These are phyloP conservation scores for Enteromius unitaeniatus DNA, from an alignment of 2,797 vertebrate species.

Conservation along the genomic window DNA sequence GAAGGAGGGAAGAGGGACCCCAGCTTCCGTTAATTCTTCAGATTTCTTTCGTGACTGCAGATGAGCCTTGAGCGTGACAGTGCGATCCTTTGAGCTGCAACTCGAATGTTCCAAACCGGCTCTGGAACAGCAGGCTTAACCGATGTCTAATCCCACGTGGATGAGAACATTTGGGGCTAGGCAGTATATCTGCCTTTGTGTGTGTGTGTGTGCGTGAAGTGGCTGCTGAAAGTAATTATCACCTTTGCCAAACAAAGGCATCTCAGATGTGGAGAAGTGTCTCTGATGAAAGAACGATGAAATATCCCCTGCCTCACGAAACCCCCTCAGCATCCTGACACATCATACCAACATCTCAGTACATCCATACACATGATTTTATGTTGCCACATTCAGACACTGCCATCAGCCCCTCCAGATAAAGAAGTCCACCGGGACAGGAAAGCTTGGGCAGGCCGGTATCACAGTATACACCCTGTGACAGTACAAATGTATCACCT, in stretches of 20 bases:
- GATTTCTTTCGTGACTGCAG: constrained; percentile 54
- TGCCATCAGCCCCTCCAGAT: constrained; percentile 27
- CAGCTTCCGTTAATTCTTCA: constrained; percentile 52
- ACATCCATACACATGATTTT: constrained; percentile 29
- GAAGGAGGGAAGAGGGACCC: constrained; percentile 11
- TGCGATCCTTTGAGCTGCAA: constrained; percentile 55
- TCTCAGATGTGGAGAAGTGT: constrained; percentile 53
- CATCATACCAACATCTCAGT: constrained; percentile 44
- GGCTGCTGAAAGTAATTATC: constrained; percentile 62
- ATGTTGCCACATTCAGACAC: constrained; percentile 27
- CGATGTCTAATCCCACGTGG: constrained; percentile 57
- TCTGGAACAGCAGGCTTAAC: constrained; percentile 57
- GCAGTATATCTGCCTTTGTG: constrained; percentile 18
- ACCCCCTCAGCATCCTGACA: constrained; percentile 13
- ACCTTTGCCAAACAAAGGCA: constrained; percentile 51
- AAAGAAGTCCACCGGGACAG: constrained; percentile 1
- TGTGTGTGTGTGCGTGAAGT: constrained; percentile 27
- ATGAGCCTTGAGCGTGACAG: constrained; percentile 51
- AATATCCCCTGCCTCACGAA: constrained; percentile 42
- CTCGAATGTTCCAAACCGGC: constrained; percentile 55
- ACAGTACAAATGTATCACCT: neutral
- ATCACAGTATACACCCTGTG: neutral
- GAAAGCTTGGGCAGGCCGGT: neutral
- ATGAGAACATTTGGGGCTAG: constrained; percentile 44
- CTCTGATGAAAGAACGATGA: constrained; percentile 58